Evolutionary conservation across 2,888 invertebrate genomes (phyloP).

Genomic region (Ophioninae sp.): DNA sequence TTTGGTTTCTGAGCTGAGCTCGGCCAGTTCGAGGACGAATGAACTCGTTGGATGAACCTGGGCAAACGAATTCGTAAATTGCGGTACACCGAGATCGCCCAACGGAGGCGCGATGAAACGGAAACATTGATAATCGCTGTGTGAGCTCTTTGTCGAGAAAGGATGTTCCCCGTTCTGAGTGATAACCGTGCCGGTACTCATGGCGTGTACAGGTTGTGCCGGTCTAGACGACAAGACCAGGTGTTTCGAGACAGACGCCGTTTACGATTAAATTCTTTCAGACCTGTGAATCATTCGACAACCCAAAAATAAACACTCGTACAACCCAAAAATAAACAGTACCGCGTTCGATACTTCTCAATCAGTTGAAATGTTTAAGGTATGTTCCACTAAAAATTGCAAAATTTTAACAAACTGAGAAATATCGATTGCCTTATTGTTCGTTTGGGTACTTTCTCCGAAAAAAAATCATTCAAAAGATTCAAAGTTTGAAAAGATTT

Average conservation of each 20-base stretch:
- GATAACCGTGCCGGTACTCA: slow-evolving; percentile 8
- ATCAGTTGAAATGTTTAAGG: neutral
- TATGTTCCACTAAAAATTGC: too few relatives aligned
- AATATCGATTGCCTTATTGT: too few relatives aligned
- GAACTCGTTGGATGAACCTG: neutral
- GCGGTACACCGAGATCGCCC: neutral
- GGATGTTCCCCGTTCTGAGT: slow-evolving; percentile 7
- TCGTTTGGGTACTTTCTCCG: too few relatives aligned
- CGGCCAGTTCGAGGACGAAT: neutral
- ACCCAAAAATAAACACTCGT: neutral
- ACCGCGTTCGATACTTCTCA: neutral
- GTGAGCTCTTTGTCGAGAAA: slow-evolving; percentile 22
- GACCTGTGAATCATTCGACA: neutral
- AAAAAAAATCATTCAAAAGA: too few relatives aligned
- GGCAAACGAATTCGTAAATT: neutral
- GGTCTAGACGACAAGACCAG: neutral
- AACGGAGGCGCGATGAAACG: slow-evolving; percentile 27
- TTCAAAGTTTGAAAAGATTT: too few relatives aligned
- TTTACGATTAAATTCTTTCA: neutral
- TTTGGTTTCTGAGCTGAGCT: neutral
- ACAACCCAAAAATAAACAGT: neutral
- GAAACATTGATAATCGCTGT: slow-evolving; percentile 30
- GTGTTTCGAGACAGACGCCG: neutral
- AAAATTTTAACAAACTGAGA: too few relatives aligned
- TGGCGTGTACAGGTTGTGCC: neutral